phyloP scores from a whole-genome alignment of 2,888 invertebrate genomes.

The Lasioglossum leucozonium region DNA sequence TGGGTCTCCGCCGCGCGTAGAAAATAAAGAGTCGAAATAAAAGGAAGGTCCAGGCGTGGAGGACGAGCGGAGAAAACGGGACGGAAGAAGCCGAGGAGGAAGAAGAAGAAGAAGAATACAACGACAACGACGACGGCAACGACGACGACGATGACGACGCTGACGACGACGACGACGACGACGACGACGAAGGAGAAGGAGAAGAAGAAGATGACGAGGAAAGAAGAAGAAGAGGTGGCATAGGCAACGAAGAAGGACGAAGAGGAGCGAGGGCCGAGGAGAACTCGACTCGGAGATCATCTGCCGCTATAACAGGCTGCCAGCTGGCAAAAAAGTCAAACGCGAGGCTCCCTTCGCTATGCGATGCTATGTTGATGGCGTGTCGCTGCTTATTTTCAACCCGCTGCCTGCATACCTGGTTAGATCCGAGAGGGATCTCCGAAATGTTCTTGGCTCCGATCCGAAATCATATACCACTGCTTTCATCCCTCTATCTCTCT shows the following conservation, averaged over 20 bases:
- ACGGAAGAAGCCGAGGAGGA: slow-evolving; percentile 48
- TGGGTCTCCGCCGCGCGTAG: slow-evolving; percentile 64
- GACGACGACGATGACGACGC: slow-evolving; percentile 56
- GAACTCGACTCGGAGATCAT: slow-evolving; percentile 81
- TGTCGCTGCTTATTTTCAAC: slow-evolving; percentile 84
- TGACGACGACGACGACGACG: slow-evolving; percentile 42
- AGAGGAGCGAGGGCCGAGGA: slow-evolving; percentile 61
- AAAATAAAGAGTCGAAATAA: slow-evolving; percentile 77
- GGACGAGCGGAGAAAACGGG: slow-evolving; percentile 64
- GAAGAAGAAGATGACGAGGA: slow-evolving; percentile 37
- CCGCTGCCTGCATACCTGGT: slow-evolving; percentile 82
- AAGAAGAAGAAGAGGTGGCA: slow-evolving; percentile 64
- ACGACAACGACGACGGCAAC: slow-evolving; percentile 53
- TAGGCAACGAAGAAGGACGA: slow-evolving; percentile 67
- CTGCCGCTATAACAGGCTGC: slow-evolving; percentile 83
- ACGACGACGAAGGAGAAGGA: slow-evolving; percentile 51
- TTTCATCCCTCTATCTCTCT: slow-evolving; percentile 56
- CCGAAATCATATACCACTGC: slow-evolving; percentile 79
- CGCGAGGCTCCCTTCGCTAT: slow-evolving; percentile 79
- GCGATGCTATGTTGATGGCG: slow-evolving; percentile 83
- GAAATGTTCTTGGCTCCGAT: slow-evolving; percentile 81
- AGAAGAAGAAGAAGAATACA: slow-evolving; percentile 35
- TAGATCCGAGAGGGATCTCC: slow-evolving; percentile 80
- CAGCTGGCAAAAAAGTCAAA: slow-evolving; percentile 84
- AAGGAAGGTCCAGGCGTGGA: slow-evolving; percentile 69